Evolutionary conservation across 2,113 vertebrate species (phyloP).

Genomic region (Capricornis sumatraensis): DNA sequence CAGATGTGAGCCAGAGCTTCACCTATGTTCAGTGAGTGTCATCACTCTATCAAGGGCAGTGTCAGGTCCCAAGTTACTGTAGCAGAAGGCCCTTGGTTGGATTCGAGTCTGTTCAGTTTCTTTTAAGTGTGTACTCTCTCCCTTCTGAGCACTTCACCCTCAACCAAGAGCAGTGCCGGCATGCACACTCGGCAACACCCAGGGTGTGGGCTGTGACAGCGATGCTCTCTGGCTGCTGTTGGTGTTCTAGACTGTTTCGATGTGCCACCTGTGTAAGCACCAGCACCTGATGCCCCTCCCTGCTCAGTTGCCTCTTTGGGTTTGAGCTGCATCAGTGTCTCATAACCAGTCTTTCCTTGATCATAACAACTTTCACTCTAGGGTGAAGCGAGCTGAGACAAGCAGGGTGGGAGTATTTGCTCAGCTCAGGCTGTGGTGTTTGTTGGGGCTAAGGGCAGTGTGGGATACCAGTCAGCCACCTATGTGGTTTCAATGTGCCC

Average conservation of each 20-base stretch:
- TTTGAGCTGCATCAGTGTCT: neutral
- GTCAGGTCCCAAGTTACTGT: neutral
- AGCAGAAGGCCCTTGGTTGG: neutral
- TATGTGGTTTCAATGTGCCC: neutral
- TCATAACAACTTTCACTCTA: neutral
- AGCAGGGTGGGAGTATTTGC: neutral
- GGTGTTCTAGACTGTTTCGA: neutral
- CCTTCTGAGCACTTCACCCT: neutral
- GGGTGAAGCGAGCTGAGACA: neutral
- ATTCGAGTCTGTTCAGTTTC: neutral
- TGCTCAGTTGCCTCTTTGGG: neutral
- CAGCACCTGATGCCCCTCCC: neutral
- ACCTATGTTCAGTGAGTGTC: neutral
- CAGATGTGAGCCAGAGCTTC: neutral
- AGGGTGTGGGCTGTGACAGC: neutral
- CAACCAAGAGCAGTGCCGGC: neutral
- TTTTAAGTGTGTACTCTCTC: neutral
- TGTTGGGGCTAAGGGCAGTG: neutral
- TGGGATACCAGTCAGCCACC: neutral
- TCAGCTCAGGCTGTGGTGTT: neutral
- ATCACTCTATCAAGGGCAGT: neutral
- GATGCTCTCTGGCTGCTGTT: neutral
- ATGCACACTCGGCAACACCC: fast-evolving
- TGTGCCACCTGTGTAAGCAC: neutral
- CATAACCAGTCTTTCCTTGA: neutral